A percentile compares a stretch with the other conserved stretches of the same genome.
Evolutionary conservation across 2,888 invertebrate species (phyloP).

Genomic region (Tigriopus californicus): DNA sequence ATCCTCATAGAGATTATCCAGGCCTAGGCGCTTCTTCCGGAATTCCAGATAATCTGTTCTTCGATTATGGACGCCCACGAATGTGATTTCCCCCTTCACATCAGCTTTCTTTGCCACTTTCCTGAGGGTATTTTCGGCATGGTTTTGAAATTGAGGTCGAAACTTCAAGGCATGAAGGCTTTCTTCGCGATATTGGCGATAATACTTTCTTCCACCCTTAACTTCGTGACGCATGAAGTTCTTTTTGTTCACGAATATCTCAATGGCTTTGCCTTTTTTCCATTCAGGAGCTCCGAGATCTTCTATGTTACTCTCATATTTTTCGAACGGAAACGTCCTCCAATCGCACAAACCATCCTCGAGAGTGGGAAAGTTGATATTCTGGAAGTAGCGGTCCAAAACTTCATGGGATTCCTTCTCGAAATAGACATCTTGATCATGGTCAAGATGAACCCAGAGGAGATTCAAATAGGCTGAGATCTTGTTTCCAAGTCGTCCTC

Average conservation of each 20-base stretch:
- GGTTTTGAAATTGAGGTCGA: background rate
- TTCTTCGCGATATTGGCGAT: background rate
- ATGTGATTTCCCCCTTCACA: background rate
- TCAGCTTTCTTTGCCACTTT: background rate
- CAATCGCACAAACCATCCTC: conserved; percentile 11
- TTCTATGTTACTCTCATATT: conserved; percentile 10
- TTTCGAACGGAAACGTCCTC: conserved; percentile 3
- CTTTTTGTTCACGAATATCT: background rate
- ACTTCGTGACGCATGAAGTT: conserved; percentile 12
- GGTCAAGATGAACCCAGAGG: conserved; percentile 3
- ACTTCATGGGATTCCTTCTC: conserved; percentile 1
- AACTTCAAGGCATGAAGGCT: background rate
- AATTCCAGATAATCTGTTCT: conserved; percentile 10
- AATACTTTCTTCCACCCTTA: conserved; percentile 5
- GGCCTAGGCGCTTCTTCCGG: background rate
- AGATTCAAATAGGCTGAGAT: conserved; percentile 8
- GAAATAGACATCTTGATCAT: background rate
- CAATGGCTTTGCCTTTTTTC: background rate
- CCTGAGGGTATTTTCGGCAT: background rate
- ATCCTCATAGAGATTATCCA: background rate
- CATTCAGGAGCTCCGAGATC: background rate
- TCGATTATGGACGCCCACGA: conserved; percentile 7
- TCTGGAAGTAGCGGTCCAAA: background rate
- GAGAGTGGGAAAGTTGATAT: conserved; percentile 1
- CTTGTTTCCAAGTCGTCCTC: conserved; percentile 5